Conservation (phyloP, 2,888 invertebrate species). For the Cephus pygmeus region DNA sequence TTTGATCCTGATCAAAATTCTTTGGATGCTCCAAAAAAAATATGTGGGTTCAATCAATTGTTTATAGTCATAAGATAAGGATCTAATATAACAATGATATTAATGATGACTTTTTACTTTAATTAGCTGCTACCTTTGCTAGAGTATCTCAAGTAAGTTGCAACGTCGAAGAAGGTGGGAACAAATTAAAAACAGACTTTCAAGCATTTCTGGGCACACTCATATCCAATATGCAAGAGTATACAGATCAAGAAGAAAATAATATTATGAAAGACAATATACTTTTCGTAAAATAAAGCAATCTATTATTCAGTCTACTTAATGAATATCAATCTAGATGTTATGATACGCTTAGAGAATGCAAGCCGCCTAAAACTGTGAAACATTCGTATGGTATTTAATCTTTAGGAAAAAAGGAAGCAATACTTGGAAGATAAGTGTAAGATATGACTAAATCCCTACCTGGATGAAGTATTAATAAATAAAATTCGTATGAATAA, state of each 20-base stretch:
- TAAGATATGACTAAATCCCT: background rate
- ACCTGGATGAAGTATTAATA: background rate
- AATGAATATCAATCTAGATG: no score
- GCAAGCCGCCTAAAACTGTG: background rate
- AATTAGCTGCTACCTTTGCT: constrained; percentile 70
- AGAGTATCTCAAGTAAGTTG: constrained; percentile 72
- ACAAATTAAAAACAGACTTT: constrained; percentile 72
- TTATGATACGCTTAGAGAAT: background rate
- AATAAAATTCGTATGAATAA: background rate
- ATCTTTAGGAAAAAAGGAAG: background rate
- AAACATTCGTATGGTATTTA: background rate
- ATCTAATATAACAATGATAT: background rate
- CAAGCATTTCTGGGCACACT: constrained; percentile 51
- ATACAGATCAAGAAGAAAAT: constrained; percentile 44
- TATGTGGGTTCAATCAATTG: constrained; percentile 65
- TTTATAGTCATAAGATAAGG: background rate
- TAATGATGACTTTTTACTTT: constrained; percentile 3
- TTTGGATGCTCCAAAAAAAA: constrained; percentile 66
- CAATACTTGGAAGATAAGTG: background rate
- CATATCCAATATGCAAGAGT: constrained; percentile 48
- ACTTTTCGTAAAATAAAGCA: constrained; percentile 7
- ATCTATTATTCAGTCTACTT: background rate
- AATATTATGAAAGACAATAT: constrained; percentile 38
- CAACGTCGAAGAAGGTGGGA: constrained; percentile 71
- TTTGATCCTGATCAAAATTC: constrained; percentile 68